Conservation (phyloP, 2,888 invertebrate genomes). For the Drosophila setosimentum region DNA sequence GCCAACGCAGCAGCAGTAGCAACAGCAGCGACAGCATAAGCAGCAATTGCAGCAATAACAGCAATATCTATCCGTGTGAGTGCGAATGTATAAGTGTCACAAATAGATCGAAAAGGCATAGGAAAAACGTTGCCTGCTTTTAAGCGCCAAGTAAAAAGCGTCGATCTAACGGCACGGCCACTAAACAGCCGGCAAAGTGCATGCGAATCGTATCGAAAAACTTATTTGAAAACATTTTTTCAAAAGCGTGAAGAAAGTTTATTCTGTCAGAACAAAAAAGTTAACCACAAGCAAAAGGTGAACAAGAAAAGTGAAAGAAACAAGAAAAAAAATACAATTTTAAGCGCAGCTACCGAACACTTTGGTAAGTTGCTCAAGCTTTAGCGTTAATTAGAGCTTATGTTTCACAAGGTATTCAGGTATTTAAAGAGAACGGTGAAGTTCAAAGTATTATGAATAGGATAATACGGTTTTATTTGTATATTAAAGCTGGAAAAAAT, state of each 20-base stretch:
- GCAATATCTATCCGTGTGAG: conserved; percentile 15
- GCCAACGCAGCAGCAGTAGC: conserved; percentile 42
- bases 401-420: conserved; percentile 20
- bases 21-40: conserved; percentile 2
- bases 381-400: conserved; percentile 41
- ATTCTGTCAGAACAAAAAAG: not conserved
- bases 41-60: conserved; percentile 8
- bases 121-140: conserved; percentile 39
- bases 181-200: conserved; percentile 49
- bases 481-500: conserved; percentile 4
- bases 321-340: conserved; percentile 21
- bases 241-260: not conserved
- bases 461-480: not conserved
- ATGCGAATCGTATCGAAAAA: conserved; percentile 18
- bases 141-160: conserved; percentile 47
- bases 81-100: not conserved
- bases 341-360: conserved; percentile 21
- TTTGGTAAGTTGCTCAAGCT: conserved; percentile 45
- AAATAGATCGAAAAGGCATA: conserved; percentile 22
- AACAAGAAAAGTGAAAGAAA: conserved; percentile 15
- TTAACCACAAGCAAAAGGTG: conserved; percentile 33
- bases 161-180: conserved; percentile 19
- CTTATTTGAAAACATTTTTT: conserved; percentile 26
- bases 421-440: conserved; percentile 26
- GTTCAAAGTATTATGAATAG: conserved; percentile 8